Evolutionary conservation across 1,140 invertebrate genomes (phyloP), one percentile per base, ranked within the genome.

Genomic region (Ladona fulva): DNA sequence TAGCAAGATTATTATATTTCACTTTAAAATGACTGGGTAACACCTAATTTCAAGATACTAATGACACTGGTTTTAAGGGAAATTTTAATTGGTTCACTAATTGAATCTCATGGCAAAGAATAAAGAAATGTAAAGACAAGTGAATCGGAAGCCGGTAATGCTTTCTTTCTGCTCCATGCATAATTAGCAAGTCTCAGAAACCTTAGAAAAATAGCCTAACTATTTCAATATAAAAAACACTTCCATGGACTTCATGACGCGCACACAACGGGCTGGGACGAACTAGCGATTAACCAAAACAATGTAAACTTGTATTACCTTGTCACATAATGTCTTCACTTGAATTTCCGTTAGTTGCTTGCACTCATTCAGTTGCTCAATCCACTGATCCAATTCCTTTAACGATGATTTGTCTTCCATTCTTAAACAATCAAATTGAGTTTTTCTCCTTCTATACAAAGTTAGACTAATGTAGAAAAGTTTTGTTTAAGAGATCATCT

Each of bases 321-420:
- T 99, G 89, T 99, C 98, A 90, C 98, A 99, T 82, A 99, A 90
- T 83, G 95, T 96, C 93, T 99, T 98, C 80, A 99, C 98, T 96
- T 99, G 97, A 88, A 95, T 97, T 91, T 99, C 98, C 87, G 96
- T 95, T 87, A 99, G 91, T 91, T 99, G 98, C 91, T 99, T 99
- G 91, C 98, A 99, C 87, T 99, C 97, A 86, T 99, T 99, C 84
- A 99, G 91, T 89, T 99, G 97, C 90, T 99, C 97, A 88, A 99
- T 98, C 97, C 97, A 99, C 89, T 97, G 94, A 89, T 99, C 98
- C 82, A 99, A 89, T 90, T 99, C 98, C 87, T 98, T 98, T 86
- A 96, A 89, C 83, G 94, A 94, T 84, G 93, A 91, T 88, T 97
- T 96, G 86, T 97, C 95, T 87, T 97, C 94, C 93, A 96, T 95